These are phyloP conservation scores for Tupaia tana DNA, from an alignment of 2,113 vertebrate species.

Conservation along the genomic window DNA sequence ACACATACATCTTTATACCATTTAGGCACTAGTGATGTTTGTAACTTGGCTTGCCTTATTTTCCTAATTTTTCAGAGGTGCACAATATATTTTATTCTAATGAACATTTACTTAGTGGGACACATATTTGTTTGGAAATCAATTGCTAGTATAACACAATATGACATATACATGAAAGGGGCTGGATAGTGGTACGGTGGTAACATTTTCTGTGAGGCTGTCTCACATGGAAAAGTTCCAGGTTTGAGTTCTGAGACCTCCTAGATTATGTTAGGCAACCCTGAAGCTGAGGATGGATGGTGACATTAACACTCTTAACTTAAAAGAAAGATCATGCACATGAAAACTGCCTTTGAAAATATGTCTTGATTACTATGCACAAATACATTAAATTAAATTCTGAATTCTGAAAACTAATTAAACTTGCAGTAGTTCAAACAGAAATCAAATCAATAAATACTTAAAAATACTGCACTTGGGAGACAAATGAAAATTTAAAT, in stretches of 20 bases:
- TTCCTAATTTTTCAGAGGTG: not conserved
- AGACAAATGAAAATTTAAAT: not conserved
- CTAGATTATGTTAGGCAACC: too few relatives aligned
- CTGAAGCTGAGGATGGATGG: too few relatives aligned
- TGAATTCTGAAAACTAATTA: constrained; percentile 28
- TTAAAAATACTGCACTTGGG: not conserved
- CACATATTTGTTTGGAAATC: not conserved
- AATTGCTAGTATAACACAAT: not conserved
- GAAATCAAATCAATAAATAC: not conserved
- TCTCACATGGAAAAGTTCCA: too few relatives aligned
- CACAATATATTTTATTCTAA: not conserved
- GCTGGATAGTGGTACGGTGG: too few relatives aligned
- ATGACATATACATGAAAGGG: too few relatives aligned
- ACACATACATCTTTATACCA: not conserved
- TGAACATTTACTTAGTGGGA: not conserved
- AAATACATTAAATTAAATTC: not conserved
- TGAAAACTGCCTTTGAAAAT: not conserved
- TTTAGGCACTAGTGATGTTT: not conserved
- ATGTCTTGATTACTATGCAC: not conserved
- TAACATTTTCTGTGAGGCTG: too few relatives aligned
- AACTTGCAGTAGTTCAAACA: not conserved
- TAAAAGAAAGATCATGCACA: not conserved
- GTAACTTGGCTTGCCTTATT: not conserved
- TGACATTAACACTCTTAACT: too few relatives aligned
- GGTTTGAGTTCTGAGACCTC: too few relatives aligned